phyloP scores from a whole-genome alignment of 2,888 invertebrate species.

The Acrobasis suavella region DNA sequence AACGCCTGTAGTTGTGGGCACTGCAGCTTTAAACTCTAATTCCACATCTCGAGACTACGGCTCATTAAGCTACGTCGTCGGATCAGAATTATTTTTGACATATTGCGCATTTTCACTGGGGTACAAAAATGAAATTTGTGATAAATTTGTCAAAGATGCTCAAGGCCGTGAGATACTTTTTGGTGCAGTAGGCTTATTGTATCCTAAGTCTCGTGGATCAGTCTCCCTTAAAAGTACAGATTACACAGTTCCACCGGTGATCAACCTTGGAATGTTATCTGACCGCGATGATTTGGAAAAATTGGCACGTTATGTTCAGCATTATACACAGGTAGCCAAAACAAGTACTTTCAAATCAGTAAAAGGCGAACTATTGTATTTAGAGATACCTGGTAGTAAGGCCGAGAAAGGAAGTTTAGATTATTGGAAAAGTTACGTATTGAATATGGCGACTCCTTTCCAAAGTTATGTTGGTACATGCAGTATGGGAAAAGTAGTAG shows the following conservation, averaged over 20 bases:
- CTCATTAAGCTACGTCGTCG: not conserved
- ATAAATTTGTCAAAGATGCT: not conserved
- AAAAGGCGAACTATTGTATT: slow-evolving; percentile 14
- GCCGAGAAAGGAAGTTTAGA: slow-evolving; percentile 66
- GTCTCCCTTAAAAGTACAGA: slow-evolving; percentile 24
- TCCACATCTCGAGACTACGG: not conserved
- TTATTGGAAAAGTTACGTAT: slow-evolving; percentile 80
- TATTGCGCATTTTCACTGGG: not conserved
- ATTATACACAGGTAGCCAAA: not conserved
- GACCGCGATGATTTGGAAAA: slow-evolving; percentile 22
- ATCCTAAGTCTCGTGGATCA: slow-evolving; percentile 23
- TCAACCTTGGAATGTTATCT: slow-evolving; percentile 21
- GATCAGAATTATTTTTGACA: not conserved
- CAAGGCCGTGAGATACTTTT: slow-evolving; percentile 18
- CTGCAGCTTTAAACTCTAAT: slow-evolving; percentile 36
- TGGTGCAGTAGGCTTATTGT: not conserved
- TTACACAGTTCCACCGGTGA: slow-evolving; percentile 20
- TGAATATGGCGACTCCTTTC: slow-evolving; percentile 76
- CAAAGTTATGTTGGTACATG: slow-evolving; percentile 69
- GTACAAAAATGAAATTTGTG: not conserved
- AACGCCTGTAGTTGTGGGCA: slow-evolving; percentile 57
- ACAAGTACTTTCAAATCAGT: slow-evolving; percentile 16
- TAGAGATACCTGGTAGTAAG: slow-evolving; percentile 65
- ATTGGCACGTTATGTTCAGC: slow-evolving; percentile 9
- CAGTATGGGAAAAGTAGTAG: slow-evolving; percentile 29